Base-by-base conservation (phyloP, 1,140 invertebrate genomes). In the Ruditapes philippinarum region DNA sequence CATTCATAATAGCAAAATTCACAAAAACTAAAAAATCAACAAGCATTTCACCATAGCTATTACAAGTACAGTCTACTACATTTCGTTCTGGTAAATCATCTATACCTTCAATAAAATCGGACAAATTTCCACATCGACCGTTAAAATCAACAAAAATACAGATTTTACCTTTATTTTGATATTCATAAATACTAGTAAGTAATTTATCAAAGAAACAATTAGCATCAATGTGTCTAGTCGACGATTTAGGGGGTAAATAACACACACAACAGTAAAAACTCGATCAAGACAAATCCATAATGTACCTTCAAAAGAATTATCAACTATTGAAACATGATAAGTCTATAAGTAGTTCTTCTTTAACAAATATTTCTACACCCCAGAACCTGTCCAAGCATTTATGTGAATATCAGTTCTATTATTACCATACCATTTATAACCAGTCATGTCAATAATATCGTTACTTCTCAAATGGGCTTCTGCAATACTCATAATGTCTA, bases 401-500 rank as follows among this genome's bases (percentile, higher is more conserved):
- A 19, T 0, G 60, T 74, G 73, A 1, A 86, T 28, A 36, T 31
- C 22, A 17, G 2, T 54, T 40, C 68, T 57, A 28, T 86, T 86
- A 25, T 60, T 12, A 25, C 49, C 51, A 31, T 14, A 74, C 83
- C 70, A 74, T 25, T 7, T 51, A 78, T 38, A 86, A 4, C 73
- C 73, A 19, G 54, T 31, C 11, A 74, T 19, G 60, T 54, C 12
- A 25, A 86, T 40, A 19, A 28, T 45, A 45, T 84, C 62, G n/a
- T 45, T 45, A 31, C 1, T 9, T 19, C 12, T 28, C 14, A 86
- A 62, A 76, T 78, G 83, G 12, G 68, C 57, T 62, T 76, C 83
- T 5, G 83, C 62, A 76, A 86, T 25, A 9, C 68, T 70, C 76
- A 86, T 74, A 57, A 86, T 86, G 28, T 86, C 70, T 60, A 76